Percentiles rank a stretch among this genome's conserved stretches.
Evolutionary conservation across 2,797 vertebrate species (phyloP).

Genomic region (Lithobates pipiens): DNA sequence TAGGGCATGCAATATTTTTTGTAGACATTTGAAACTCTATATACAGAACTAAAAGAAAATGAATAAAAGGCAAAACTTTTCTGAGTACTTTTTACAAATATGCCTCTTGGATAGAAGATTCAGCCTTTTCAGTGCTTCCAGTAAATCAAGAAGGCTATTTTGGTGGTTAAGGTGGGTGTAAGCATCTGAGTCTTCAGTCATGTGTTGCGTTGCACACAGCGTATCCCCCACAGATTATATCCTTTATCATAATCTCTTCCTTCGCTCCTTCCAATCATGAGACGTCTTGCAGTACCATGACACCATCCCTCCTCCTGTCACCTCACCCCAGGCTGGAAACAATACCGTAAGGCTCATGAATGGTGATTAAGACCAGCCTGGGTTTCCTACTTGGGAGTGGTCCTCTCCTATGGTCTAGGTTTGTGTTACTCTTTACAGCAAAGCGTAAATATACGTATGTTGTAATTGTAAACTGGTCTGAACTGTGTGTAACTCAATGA

Average conservation of each 20-base stretch:
- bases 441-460: constrained; percentile 9
- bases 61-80: no score
- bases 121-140: not conserved
- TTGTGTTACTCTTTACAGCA: constrained; percentile 23
- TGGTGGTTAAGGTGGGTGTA: constrained; percentile 17
- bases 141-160: not conserved
- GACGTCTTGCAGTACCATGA: constrained; percentile 13
- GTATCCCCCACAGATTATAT: constrained; percentile 1
- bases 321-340: constrained; percentile 19
- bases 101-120: not conserved
- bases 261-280: constrained; percentile 17
- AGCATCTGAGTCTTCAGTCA: not conserved
- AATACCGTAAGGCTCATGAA: constrained; percentile 1
- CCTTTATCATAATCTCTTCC: constrained; percentile 12
- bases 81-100: not conserved
- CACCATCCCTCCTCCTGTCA: constrained; percentile 25
- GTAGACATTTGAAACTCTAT: not conserved
- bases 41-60: not conserved
- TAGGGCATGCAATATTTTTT: not conserved
- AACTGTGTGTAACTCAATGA: constrained; percentile 20
- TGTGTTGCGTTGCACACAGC: not conserved
- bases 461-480: constrained; percentile 37
- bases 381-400: constrained; percentile 21
- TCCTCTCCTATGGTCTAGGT: constrained; percentile 5
- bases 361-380: constrained; percentile 25